Conservation (phyloP, 2,113 vertebrate species). For the Trichomycterus rosablanca region DNA sequence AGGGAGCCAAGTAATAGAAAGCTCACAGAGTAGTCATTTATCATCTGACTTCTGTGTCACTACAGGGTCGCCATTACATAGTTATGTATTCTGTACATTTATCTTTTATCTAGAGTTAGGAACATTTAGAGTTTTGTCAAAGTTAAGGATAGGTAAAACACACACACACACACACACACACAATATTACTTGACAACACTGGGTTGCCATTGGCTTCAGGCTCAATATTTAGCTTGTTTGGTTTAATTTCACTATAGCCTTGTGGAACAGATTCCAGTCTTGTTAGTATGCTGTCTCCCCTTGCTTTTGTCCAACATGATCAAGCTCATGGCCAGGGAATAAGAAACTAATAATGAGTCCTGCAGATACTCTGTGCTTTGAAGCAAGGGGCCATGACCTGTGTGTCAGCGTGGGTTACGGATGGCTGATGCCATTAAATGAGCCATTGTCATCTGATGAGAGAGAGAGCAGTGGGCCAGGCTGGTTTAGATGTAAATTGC, state of each 20-base stretch:
- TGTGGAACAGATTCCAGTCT: constrained; percentile 10
- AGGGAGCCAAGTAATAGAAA: too few species aligned
- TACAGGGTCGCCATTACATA: too few species aligned
- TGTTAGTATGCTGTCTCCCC: constrained; percentile 22
- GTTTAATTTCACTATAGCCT: constrained; percentile 4
- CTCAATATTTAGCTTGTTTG: constrained; percentile 16
- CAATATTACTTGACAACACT: neutral
- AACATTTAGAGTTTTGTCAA: too few species aligned
- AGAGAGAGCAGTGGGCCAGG: constrained; percentile 1
- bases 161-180: neutral
- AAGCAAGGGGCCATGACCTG: constrained; percentile 53
- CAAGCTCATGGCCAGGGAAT: constrained; percentile 38
- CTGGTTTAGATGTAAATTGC: constrained; percentile 27
- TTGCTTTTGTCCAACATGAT: constrained; percentile 32
- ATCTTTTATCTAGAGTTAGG: too few species aligned
- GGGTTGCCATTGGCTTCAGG: constrained; percentile 17
- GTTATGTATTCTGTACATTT: too few species aligned
- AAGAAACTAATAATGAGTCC: constrained; percentile 52
- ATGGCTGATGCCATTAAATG: constrained; percentile 47
- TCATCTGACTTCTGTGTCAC: too few species aligned
- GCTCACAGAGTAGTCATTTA: too few species aligned
- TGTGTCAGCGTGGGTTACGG: constrained; percentile 46
- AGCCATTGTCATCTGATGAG: constrained; percentile 23
- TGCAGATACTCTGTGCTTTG: constrained; percentile 52
- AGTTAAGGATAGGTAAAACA: too few species aligned